These are phyloP conservation scores for Pseudomyrmex gracilis DNA, from an alignment of 1,140 invertebrate genomes.

Conservation along the genomic window DNA sequence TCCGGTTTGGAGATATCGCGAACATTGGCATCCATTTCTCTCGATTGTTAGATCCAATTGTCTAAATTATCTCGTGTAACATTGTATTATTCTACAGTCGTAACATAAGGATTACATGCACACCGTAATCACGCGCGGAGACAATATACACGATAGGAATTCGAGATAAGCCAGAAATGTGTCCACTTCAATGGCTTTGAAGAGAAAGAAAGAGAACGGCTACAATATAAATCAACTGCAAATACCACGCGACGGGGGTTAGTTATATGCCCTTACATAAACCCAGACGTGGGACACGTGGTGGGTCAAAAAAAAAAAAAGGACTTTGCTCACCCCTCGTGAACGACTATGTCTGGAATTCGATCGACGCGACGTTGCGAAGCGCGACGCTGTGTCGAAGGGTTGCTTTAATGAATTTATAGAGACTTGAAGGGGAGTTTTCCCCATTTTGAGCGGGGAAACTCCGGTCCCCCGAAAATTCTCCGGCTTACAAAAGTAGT, in stretches of 20 bases:
- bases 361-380: slow-evolving; percentile 74
- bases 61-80: background rate
- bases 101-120: background rate
- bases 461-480: background rate
- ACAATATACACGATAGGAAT: background rate
- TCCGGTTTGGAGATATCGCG: background rate
- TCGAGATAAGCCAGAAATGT: slow-evolving; percentile 4
- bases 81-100: no score
- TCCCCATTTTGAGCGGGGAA: slow-evolving; percentile 8
- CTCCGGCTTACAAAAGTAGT: background rate
- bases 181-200: background rate
- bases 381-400: slow-evolving; percentile 71
- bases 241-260: slow-evolving; percentile 55
- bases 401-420: slow-evolving; percentile 83
- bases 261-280: slow-evolving; percentile 41
- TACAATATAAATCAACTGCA: slow-evolving; percentile 56
- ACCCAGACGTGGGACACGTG: slow-evolving; percentile 41
- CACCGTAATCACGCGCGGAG: background rate
- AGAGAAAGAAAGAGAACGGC: background rate
- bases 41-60: background rate
- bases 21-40: background rate
- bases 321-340: slow-evolving; percentile 51
- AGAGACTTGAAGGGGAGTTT: slow-evolving; percentile 49
- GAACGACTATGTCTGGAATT: slow-evolving; percentile 75
- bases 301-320: slow-evolving; percentile 60